Evolutionary conservation across 2,888 invertebrate species (phyloP).

Genomic region (Alcis repandata): DNA sequence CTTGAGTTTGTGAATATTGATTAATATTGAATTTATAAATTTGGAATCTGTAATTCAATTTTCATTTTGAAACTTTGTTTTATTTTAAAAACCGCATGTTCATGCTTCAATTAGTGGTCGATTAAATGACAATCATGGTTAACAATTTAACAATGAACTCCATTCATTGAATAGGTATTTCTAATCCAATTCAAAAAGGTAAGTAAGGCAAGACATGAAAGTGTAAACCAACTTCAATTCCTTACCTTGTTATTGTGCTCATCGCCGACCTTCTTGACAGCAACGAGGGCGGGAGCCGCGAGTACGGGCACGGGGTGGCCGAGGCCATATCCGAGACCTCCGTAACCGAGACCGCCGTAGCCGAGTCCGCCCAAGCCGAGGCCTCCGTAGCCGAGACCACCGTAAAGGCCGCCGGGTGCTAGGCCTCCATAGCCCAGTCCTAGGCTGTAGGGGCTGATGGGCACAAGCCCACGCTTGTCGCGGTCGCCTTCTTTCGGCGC

Average conservation of each 20-base stretch:
- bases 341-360: constrained; percentile 15
- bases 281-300: neutral
- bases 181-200: too few species aligned
- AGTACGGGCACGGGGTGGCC: constrained; percentile 12
- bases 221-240: neutral
- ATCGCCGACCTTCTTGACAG: constrained; percentile 17
- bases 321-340: constrained; percentile 6
- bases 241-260: constrained; percentile 15
- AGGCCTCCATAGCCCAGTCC: constrained; percentile 16
- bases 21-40: too few species aligned
- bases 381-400: constrained; percentile 17
- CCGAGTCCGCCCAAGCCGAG: constrained; percentile 4
- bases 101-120: too few species aligned
- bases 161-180: too few species aligned
- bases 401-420: constrained; percentile 3
- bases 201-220: neutral
- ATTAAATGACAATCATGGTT: too few species aligned
- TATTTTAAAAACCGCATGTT: too few species aligned
- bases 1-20: too few species aligned
- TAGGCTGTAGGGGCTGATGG: constrained; percentile 12
- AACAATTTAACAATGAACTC: too few species aligned
- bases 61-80: too few species aligned
- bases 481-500: constrained; percentile 12
- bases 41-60: too few species aligned
- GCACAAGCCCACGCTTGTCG: constrained; percentile 13